Percentiles rank a stretch among this genome's conserved stretches.
These are phyloP conservation scores for Atta colombica DNA, from an alignment of 1,140 invertebrate genomes.

Conservation along the genomic window DNA sequence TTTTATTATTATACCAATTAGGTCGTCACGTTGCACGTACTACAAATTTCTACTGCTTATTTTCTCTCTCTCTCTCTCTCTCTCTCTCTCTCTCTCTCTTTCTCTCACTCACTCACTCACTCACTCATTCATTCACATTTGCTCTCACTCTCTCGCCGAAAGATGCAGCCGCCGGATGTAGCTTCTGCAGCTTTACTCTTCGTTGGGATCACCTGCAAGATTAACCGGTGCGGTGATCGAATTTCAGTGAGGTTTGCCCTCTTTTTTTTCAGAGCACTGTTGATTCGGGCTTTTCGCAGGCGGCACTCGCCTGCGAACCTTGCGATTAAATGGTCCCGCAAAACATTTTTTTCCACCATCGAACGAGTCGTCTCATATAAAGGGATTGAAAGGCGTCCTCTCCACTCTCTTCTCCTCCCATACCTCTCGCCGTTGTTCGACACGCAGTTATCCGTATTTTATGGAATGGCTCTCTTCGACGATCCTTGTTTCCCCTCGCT, in stretches of 20 bases:
- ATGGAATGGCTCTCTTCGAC: conserved; percentile 47
- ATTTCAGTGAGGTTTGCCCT: conserved; percentile 27
- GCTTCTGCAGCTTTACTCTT: not conserved
- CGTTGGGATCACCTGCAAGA: conserved; percentile 45
- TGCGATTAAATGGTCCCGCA: conserved; percentile 55
- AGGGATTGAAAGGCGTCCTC: conserved; percentile 48
- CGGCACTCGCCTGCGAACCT: conserved; percentile 13
- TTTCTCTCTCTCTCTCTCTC: not conserved
- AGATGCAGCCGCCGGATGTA: not conserved
- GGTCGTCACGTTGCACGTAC: conserved; percentile 55
- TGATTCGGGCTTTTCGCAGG: conserved; percentile 20
- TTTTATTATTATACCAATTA: conserved; percentile 64
- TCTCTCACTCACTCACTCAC: too few species aligned
- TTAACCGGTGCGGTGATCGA: conserved; percentile 22
- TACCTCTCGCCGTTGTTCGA: conserved; percentile 26
- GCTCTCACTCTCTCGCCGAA: not conserved
- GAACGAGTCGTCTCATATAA: conserved; percentile 51
- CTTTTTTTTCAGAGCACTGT: conserved; percentile 34
- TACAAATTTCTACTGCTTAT: conserved; percentile 52
- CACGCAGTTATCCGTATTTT: conserved; percentile 58
- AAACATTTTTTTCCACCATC: conserved; percentile 41
- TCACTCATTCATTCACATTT: too few species aligned
- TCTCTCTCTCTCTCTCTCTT: not conserved
- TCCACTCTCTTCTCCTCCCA: not conserved
- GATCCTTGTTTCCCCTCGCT: conserved; percentile 28